Base-by-base conservation (phyloP, 2,888 invertebrate genomes). In the Theodoxus fluviatilis region DNA sequence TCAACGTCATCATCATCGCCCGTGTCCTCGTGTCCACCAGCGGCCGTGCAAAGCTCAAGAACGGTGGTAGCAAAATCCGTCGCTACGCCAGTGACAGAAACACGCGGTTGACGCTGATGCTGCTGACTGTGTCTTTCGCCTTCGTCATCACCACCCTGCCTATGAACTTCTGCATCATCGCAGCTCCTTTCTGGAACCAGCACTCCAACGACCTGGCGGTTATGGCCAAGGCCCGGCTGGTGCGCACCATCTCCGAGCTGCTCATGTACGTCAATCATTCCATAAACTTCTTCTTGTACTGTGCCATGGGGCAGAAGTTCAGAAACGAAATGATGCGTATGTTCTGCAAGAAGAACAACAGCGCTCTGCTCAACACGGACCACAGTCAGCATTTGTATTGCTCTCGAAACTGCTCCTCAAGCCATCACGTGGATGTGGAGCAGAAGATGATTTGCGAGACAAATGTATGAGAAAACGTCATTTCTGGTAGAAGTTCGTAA, bases 261-360 rank as follows among this genome's bases (percentile, higher is more conserved):
- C 76, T 85, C 4, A 85, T 85, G 85, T 85, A 82, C 72, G 68
- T 82, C 15, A 85, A 85, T 70, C 85, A 85, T 70, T 83, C 83
- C 18, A 79, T 82, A 64, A 85, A 85, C 76, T 85, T 85, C 72
- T 80, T 81, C 63, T 74, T 83, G 35, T 83, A 83, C 68, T 83
- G 82, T 71, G 82, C 81, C 64, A 75, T 80, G 15, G 82, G 82
- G 22, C 79, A 80, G 37, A 83, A 81, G 65, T 83, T 83, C 71
- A 73, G 82, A 52, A 76, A 78, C 61, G 79, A 80, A 64, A 75
- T 81, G n/a, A 55, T 73, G 4, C 71, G 78, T 47, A 73, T 79
- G 63, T 68, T 80, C 12, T 80, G 80, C 69, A 70, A 77, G 28
- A 76, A 70, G 18, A 28, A 72, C 7, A 76, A 75, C 12, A 75